Evolutionary conservation across 1,140 invertebrate species (phyloP), one percentile per base, ranked within the genome.

Genomic region (Caenorhabditis inopinata): DNA sequence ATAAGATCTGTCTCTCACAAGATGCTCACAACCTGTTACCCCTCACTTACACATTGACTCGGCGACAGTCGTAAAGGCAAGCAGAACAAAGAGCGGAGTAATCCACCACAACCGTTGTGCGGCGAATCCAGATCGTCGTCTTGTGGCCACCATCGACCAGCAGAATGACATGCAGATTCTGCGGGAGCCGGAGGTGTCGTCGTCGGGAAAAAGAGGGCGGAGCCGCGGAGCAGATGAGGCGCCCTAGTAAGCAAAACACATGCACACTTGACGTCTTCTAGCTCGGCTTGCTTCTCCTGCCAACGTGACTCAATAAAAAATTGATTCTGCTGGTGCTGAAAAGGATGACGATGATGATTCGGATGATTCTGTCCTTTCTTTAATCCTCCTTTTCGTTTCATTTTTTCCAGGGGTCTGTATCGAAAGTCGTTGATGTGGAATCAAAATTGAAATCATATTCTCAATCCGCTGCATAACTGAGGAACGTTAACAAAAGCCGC

Each of bases 101-200:
- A 68, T 18, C 58, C 58, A 68, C 58, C 58, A 68, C 58, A 42
- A 38, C n/a, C n/a, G n/a, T n/a, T n/a, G n/a, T n/a, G n/a, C n/a
- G 14, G 27, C 5, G 32, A 18, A 38, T 18, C 58, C 58, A 21
- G 58, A 38, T 68, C 58, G 58, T 42, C 32, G 12, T 29, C 29
- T 68, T 68, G n/a, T 68, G 58, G 58, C 58, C 58, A 35, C 58
- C 58, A 68, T 68, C 58, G 58, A 68, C 58, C 58, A 68, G 32
- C 58, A 68, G 58, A 68, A 68, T 68, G 58, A 32, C 53, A n/a
- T 58, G 53, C 27, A 32, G n/a, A 68, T 4, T 21, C 32, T 5
- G 27, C 58, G 16, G n/a, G 16, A 68, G n/a, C 51, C 9, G 27
- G 51, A 16, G 25, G 25, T 32, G 51, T 35, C 32, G 5, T 42